These are phyloP conservation scores for Pangasius macronema DNA, from an alignment of 2,797 vertebrate genomes.

Conservation along the genomic window DNA sequence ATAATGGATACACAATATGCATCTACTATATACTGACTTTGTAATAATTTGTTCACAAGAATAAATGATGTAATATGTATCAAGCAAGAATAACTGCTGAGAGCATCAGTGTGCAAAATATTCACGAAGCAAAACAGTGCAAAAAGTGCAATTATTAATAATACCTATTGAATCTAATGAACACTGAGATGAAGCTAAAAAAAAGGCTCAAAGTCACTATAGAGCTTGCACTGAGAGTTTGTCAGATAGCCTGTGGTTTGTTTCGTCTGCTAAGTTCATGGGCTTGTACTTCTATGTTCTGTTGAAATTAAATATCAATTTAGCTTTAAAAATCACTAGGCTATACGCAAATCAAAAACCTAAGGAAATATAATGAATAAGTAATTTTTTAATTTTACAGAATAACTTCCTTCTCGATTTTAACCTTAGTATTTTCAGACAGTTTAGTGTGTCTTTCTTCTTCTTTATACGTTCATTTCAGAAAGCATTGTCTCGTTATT, in stretches of 20 bases:
- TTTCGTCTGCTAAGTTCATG: neutral
- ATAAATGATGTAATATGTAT: slow-evolving; percentile 32
- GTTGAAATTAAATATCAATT: neutral
- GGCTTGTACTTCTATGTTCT: neutral
- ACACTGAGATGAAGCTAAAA: slow-evolving; percentile 27
- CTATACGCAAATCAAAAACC: neutral
- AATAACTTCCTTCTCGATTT: too few relatives aligned
- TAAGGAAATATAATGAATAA: too few relatives aligned
- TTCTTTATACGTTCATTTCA: neutral
- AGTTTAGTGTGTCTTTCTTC: neutral
- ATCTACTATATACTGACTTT: slow-evolving; percentile 3
- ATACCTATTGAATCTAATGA: slow-evolving; percentile 28
- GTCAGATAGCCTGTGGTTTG: slow-evolving; percentile 7
- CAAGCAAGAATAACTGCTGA: slow-evolving; percentile 35
- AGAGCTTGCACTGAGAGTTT: slow-evolving; percentile 9
- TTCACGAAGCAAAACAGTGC: slow-evolving; percentile 47
- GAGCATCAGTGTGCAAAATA: slow-evolving; percentile 35
- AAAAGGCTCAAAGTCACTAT: neutral
- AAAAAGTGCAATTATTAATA: slow-evolving; percentile 34
- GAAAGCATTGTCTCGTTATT: neutral
- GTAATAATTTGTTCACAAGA: slow-evolving; percentile 24
- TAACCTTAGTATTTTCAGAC: too few relatives aligned
- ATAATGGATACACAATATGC: slow-evolving; percentile 3
- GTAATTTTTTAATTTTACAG: too few relatives aligned
- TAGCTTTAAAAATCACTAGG: neutral